phyloP scores from a whole-genome alignment of 2,888 invertebrate genomes.

The Conomelus anceps region DNA sequence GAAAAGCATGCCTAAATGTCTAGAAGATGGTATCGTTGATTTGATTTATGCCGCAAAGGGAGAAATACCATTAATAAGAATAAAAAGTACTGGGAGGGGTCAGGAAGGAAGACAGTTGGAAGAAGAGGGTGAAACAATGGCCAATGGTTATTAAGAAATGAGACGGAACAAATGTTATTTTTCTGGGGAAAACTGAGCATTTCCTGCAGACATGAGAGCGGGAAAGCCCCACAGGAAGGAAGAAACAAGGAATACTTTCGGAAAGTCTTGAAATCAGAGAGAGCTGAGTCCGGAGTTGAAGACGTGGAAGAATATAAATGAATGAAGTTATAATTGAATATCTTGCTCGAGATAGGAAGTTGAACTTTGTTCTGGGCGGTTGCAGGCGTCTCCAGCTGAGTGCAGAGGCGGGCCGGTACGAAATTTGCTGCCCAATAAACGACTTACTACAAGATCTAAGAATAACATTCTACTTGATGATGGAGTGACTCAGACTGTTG shows the following conservation, averaged over 20 bases:
- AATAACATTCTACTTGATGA: background rate
- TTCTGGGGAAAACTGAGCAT: background rate
- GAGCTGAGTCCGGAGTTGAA: background rate
- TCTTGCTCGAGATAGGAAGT: background rate
- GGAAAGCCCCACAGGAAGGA: background rate
- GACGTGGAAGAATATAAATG: background rate
- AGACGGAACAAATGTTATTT: background rate
- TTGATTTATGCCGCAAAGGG: background rate
- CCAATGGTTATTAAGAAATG: background rate
- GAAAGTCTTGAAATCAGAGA: background rate
- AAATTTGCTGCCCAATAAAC: background rate
- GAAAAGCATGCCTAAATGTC: background rate
- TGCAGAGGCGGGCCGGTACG: background rate
- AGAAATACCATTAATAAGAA: background rate
- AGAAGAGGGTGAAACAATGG: background rate
- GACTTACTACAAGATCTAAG: background rate
- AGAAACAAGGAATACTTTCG: background rate
- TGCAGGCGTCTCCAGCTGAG: background rate
- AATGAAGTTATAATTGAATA: background rate
- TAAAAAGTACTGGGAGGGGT: background rate
- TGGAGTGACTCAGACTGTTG: too few relatives aligned
- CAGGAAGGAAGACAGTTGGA: background rate
- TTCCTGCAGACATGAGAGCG: background rate
- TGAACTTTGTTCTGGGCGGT: background rate
- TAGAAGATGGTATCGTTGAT: background rate